Conservation (phyloP, 2,888 invertebrate species). For the Onchidella celtica region DNA sequence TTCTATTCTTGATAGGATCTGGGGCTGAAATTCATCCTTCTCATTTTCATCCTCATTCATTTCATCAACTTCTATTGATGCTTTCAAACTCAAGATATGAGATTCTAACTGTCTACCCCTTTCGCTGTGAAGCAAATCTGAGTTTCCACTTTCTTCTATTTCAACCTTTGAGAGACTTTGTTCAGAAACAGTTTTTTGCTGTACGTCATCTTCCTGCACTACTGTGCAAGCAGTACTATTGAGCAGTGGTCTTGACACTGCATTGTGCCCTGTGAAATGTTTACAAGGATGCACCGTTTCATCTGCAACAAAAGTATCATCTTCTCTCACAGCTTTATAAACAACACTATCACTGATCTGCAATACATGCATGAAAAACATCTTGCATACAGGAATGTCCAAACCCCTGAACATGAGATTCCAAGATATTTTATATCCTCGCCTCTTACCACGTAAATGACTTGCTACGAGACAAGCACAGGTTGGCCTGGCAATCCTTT, state of each 20-base stretch:
- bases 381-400: conserved; percentile 14
- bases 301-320: neutral
- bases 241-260: neutral
- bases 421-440: conserved; percentile 19
- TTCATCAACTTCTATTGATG: neutral
- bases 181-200: neutral
- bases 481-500: neutral
- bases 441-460: conserved; percentile 6
- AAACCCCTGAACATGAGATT: conserved; percentile 7
- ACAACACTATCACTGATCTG: conserved; percentile 27
- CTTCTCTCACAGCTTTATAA: conserved; percentile 23
- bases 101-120: too few relatives aligned
- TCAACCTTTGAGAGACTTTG: neutral
- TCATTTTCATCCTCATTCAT: neutral
- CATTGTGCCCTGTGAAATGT: conserved; percentile 20
- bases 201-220: too few relatives aligned
- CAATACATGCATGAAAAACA: conserved; percentile 28
- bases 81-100: neutral
- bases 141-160: neutral
- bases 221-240: too few relatives aligned
- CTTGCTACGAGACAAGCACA: conserved; percentile 23
- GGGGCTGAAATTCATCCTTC: neutral
- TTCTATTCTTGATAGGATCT: neutral
- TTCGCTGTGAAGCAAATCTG: neutral
- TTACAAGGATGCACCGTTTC: conserved; percentile 6